Evolutionary conservation across 2,797 vertebrate genomes (phyloP).

Genomic region (Bovichtus diacanthus): DNA sequence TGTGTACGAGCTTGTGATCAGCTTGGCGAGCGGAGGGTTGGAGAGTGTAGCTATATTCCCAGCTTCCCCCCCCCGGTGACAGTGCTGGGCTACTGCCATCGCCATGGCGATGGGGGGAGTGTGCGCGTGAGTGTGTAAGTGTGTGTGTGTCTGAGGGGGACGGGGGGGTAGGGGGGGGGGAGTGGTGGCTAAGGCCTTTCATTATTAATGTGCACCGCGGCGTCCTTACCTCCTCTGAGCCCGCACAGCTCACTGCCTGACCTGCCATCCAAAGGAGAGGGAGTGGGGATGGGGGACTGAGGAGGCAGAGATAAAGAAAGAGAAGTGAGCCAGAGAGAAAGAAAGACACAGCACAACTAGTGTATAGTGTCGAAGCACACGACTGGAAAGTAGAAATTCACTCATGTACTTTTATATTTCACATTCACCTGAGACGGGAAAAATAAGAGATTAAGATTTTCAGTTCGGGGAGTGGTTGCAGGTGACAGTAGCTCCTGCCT

Average conservation of each 20-base stretch:
- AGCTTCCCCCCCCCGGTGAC: constrained; percentile 80
- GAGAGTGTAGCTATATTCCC: constrained; percentile 82
- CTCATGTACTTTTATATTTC: constrained; percentile 28
- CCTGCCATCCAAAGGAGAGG: constrained; percentile 85
- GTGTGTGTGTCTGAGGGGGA: constrained; percentile 47
- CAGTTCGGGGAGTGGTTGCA: constrained; percentile 64
- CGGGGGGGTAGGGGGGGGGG: constrained; percentile 19
- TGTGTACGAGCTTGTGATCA: constrained; percentile 79
- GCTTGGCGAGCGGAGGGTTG: constrained; percentile 78
- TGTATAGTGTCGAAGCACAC: constrained; percentile 20
- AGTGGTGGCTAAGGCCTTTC: constrained; percentile 87
- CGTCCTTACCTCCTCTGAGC: constrained; percentile 88
- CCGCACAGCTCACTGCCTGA: constrained; percentile 88
- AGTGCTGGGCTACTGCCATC: constrained; percentile 89
- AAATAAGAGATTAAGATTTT: constrained; percentile 33
- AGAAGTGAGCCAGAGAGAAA: constrained; percentile 70
- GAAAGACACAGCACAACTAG: constrained; percentile 55
- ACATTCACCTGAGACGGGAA: constrained; percentile 11
- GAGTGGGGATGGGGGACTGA: constrained; percentile 37
- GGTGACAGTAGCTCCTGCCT: constrained; percentile 60
- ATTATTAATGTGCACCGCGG: constrained; percentile 90
- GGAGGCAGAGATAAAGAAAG: constrained; percentile 81
- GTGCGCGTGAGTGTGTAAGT: constrained; percentile 46
- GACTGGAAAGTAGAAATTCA: constrained; percentile 42
- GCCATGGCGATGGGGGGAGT: constrained; percentile 85